These are phyloP conservation scores for Ptilorrhoa leucosticta DNA, from an alignment of 2,113 vertebrate species.

Conservation along the genomic window DNA sequence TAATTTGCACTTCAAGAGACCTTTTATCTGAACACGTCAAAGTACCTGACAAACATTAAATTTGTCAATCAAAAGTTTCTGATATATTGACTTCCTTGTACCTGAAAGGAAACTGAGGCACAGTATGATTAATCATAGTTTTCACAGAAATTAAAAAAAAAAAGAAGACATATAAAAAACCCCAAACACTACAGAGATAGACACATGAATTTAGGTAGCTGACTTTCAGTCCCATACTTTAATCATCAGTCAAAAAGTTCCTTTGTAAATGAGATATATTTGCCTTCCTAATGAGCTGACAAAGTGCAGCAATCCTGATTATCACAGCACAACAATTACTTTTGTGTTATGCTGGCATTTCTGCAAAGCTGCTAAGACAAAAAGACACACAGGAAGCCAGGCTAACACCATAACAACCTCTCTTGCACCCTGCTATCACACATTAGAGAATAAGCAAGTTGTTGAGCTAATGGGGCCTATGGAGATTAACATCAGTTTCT, in stretches of 20 bases:
- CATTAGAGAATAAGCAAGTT: background rate
- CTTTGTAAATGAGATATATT: conserved; percentile 2
- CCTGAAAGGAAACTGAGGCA: conserved; percentile 20
- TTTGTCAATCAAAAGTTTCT: background rate
- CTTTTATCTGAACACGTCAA: background rate
- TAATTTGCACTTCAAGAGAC: background rate
- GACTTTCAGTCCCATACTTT: background rate
- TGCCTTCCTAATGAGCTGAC: conserved; percentile 9
- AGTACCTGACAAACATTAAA: background rate
- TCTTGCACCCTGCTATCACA: background rate
- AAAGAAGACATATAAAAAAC: rapidly evolving
- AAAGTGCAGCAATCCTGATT: conserved; percentile 12
- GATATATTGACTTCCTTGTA: background rate
- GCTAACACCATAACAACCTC: background rate
- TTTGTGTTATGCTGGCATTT: background rate
- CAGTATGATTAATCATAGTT: background rate
- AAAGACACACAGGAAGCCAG: background rate
- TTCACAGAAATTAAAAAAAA: background rate
- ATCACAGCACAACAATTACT: conserved; percentile 23
- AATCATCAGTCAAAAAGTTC: background rate
- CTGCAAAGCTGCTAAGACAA: background rate
- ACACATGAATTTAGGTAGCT: background rate
- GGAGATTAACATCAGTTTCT: conserved; percentile 13
- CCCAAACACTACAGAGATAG: background rate
- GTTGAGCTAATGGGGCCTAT: conserved; percentile 1